A percentile compares a stretch with the other conserved stretches of the same genome.
phyloP scores from a whole-genome alignment of 2,113 vertebrate genomes.

The Calyptommatus sinebrachiatus region DNA sequence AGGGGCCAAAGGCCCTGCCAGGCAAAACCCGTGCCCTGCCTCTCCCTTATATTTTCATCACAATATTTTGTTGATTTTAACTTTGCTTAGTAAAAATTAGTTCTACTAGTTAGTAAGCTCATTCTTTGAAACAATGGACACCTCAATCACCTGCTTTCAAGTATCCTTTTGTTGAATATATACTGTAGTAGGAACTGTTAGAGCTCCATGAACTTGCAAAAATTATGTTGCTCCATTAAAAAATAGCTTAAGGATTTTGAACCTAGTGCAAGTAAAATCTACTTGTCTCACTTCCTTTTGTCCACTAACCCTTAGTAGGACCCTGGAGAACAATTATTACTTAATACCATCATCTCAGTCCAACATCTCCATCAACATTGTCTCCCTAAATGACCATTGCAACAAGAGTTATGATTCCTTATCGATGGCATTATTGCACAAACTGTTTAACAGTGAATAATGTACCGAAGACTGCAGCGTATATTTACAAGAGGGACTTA shows the following conservation, averaged over 20 bases:
- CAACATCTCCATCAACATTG: slow-evolving; percentile 1
- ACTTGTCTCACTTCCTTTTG: neutral
- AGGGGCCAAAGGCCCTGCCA: too few relatives aligned
- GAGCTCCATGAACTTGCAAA: neutral
- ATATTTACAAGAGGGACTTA: slow-evolving; percentile 7
- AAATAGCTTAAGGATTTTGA: neutral
- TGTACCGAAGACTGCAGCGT: neutral
- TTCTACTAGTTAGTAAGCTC: too few relatives aligned
- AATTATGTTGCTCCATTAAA: neutral
- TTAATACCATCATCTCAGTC: neutral
- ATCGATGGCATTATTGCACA: neutral
- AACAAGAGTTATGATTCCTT: neutral
- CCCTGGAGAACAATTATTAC: neutral
- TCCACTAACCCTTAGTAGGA: neutral
- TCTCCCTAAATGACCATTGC: neutral
- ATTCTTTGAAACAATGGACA: neutral
- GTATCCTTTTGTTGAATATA: slow-evolving; percentile 1
- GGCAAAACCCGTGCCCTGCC: too few relatives aligned
- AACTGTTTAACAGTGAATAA: neutral
- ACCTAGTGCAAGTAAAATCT: neutral
- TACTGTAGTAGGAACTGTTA: neutral
- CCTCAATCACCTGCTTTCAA: neutral
- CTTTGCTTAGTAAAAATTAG: too few relatives aligned
- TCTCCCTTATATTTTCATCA: neutral
- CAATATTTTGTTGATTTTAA: too few relatives aligned